These are phyloP conservation scores for Halesus radiatus DNA, from an alignment of 1,140 invertebrate genomes.

Conservation along the genomic window DNA sequence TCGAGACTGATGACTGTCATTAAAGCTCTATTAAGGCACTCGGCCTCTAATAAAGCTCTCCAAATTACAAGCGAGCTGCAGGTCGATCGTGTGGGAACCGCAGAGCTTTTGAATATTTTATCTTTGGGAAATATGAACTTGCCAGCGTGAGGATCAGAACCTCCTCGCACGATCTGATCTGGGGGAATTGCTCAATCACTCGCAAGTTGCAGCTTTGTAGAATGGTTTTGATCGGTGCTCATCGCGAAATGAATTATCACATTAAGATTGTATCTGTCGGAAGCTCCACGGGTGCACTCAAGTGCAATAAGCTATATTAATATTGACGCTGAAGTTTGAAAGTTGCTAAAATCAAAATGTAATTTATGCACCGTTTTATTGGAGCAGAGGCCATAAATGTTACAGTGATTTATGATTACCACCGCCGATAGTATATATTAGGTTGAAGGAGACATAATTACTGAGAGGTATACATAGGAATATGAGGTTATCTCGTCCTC, in stretches of 20 bases:
- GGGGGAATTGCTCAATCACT: conserved; percentile 34
- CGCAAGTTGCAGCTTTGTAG: background rate
- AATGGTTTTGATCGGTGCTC: background rate
- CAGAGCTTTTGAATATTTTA: conserved; percentile 29
- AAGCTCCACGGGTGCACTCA: no score
- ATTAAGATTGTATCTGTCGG: background rate
- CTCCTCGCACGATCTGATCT: background rate
- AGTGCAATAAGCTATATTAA: no score
- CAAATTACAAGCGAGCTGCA: conserved; percentile 42
- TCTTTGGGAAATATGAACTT: background rate
- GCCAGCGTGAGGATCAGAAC: background rate
- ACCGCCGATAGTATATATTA: no score
- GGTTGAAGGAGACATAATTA: no score
- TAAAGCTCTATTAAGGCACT: conserved; percentile 54
- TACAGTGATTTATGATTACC: no score
- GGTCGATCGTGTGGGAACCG: conserved; percentile 36
- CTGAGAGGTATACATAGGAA: no score
- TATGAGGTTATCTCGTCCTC: no score
- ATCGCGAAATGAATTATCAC: background rate
- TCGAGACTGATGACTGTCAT: conserved; percentile 53
- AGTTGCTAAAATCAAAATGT: no score
- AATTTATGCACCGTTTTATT: no score
- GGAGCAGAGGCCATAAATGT: no score
- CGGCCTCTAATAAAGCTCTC: conserved; percentile 51
- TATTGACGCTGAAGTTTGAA: no score